These are phyloP conservation scores for Pachliopta kotzebuea DNA, from an alignment of 2,888 invertebrate species.

Conservation along the genomic window DNA sequence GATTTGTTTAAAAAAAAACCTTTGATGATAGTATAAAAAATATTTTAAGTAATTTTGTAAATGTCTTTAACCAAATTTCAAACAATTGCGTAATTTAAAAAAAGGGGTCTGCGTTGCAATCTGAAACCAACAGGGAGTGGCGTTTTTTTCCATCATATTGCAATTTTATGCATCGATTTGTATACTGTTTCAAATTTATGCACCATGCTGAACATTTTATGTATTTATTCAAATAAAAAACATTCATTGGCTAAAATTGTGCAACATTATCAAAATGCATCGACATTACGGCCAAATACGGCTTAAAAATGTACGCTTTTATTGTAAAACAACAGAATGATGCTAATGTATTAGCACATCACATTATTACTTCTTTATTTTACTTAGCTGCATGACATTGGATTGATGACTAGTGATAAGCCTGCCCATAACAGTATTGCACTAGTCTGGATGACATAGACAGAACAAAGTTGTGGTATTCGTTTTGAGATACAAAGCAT, in stretches of 20 bases:
- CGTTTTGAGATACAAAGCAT: too few relatives aligned
- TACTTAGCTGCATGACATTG: too few relatives aligned
- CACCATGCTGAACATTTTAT: constrained; percentile 19
- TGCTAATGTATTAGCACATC: neutral
- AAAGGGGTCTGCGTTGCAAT: neutral
- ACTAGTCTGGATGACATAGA: too few relatives aligned
- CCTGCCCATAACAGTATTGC: too few relatives aligned
- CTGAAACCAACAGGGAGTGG: constrained; percentile 11
- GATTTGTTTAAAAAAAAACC: neutral
- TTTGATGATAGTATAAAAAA: neutral
- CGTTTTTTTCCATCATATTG: constrained; percentile 6
- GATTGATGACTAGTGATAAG: too few relatives aligned
- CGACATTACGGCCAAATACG: constrained; percentile 15
- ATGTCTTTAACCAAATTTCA: neutral
- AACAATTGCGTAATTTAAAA: neutral
- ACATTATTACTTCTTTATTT: neutral
- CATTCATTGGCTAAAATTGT: constrained; percentile 8
- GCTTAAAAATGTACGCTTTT: constrained; percentile 6
- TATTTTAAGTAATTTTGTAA: neutral
- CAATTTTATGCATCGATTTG: constrained; percentile 23
- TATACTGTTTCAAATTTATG: constrained; percentile 17
- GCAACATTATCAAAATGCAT: constrained; percentile 18
- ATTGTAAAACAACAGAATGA: constrained; percentile 5
- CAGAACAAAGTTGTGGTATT: too few relatives aligned
- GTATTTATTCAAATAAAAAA: constrained; percentile 23